These are phyloP conservation scores for Melanophora roralis DNA, from an alignment of 2,888 invertebrate species.

Conservation along the genomic window DNA sequence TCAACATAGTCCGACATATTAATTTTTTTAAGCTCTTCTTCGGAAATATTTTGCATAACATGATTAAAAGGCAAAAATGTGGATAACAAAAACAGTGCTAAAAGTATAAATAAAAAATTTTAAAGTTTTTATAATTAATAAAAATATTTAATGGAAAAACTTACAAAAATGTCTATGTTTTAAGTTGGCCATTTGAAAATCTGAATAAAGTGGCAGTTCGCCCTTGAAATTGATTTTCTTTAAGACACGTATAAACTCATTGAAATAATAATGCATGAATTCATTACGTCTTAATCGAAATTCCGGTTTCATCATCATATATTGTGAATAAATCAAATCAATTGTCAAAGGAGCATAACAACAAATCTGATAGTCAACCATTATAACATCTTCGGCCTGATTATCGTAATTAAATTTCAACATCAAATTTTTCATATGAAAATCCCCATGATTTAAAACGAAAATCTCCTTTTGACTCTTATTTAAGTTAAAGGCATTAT, in stretches of 20 bases:
- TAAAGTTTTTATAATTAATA: background rate
- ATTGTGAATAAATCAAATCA: slow-evolving; percentile 57
- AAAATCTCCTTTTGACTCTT: slow-evolving; percentile 46
- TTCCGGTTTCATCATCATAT: slow-evolving; percentile 48
- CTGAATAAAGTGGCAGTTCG: slow-evolving; percentile 51
- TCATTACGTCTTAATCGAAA: slow-evolving; percentile 49
- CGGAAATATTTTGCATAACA: background rate
- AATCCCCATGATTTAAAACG: slow-evolving; percentile 71
- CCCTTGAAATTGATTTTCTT: slow-evolving; percentile 56
- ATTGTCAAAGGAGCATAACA: slow-evolving; percentile 57
- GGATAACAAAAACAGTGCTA: slow-evolving; percentile 11
- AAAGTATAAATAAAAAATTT: background rate
- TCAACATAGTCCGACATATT: slow-evolving; percentile 10
- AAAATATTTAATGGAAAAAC: background rate
- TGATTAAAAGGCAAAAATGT: background rate
- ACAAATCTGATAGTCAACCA: slow-evolving; percentile 60
- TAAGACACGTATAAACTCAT: slow-evolving; percentile 51
- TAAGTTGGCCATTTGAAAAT: slow-evolving; percentile 55
- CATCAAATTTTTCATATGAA: slow-evolving; percentile 71
- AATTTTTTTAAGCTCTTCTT: slow-evolving; percentile 23
- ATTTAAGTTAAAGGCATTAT: slow-evolving; percentile 17
- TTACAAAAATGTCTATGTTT: slow-evolving; percentile 58
- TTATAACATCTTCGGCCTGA: slow-evolving; percentile 28
- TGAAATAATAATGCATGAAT: slow-evolving; percentile 56
- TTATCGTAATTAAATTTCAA: slow-evolving; percentile 59